These are phyloP conservation scores for Gadopsis bispinosus DNA, from an alignment of 2,797 vertebrate genomes.

Conservation along the genomic window DNA sequence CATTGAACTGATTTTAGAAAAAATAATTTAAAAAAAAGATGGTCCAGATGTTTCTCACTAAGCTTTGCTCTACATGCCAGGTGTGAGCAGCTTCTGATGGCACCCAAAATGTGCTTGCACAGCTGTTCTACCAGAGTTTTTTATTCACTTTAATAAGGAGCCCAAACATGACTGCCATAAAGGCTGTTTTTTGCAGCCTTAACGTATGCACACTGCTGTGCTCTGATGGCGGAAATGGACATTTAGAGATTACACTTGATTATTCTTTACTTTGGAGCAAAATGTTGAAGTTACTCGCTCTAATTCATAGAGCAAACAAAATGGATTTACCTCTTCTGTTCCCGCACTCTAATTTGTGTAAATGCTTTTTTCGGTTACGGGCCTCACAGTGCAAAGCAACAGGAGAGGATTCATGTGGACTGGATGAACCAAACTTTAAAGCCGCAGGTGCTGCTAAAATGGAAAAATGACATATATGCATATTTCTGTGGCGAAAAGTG, in stretches of 20 bases:
- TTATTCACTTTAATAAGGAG: slow-evolving; percentile 34
- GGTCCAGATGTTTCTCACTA: slow-evolving; percentile 13
- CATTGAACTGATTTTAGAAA: neutral
- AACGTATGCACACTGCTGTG: neutral
- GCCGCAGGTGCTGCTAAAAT: neutral
- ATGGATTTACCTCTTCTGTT: slow-evolving; percentile 19
- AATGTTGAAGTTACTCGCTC: neutral
- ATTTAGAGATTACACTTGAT: neutral
- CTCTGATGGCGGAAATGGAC: neutral
- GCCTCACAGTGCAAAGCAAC: neutral
- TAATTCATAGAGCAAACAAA: neutral
- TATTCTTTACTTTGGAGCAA: neutral
- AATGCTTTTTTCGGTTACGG: slow-evolving; percentile 2
- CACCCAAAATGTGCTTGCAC: slow-evolving; percentile 29
- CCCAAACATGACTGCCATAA: neutral
- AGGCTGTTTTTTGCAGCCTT: neutral
- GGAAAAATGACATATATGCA: neutral
- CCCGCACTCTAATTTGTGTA: neutral
- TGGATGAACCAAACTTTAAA: neutral
- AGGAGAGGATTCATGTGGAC: neutral
- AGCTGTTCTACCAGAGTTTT: slow-evolving; percentile 44
- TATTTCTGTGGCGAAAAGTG: neutral
- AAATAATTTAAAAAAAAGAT: neutral
- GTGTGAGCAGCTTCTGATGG: slow-evolving; percentile 24
- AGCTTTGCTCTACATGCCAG: slow-evolving; percentile 23